Evolutionary conservation across 1,140 invertebrate genomes (phyloP).

Genomic region (Brachionus koreanus): DNA sequence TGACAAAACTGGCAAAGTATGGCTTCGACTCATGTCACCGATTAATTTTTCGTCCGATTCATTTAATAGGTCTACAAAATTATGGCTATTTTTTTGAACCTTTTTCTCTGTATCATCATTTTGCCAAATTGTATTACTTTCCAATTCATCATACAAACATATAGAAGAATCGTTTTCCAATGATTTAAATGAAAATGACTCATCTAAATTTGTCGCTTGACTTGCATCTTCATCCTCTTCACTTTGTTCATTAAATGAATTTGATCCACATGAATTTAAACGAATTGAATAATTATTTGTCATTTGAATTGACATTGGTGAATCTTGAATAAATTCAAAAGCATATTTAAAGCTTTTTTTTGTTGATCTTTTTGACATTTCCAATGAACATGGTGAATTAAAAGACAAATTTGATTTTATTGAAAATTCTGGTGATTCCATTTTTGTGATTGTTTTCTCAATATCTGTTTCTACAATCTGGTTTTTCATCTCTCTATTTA

Average conservation of each 20-base stretch:
- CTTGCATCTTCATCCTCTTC: constrained; percentile 20
- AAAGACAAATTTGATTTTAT: neutral
- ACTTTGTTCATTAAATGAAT: neutral
- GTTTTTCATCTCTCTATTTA: too few relatives aligned
- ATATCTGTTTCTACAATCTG: neutral
- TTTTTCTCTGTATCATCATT: too few relatives aligned
- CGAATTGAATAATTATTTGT: neutral
- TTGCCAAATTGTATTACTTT: neutral
- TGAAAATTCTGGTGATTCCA: neutral
- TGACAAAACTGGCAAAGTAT: neutral
- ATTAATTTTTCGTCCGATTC: neutral
- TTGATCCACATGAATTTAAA: neutral
- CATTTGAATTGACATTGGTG: neutral
- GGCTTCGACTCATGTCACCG: neutral
- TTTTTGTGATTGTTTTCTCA: neutral
- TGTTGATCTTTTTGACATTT: neutral
- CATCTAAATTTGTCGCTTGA: constrained; percentile 22
- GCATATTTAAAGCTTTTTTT: neutral
- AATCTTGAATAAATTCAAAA: neutral
- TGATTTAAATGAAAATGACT: neutral
- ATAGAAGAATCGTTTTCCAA: neutral
- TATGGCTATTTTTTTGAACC: neutral
- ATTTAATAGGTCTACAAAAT: too few relatives aligned
- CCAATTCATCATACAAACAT: constrained; percentile 9
- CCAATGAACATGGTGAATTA: neutral